Base-by-base conservation (phyloP, 2,113 vertebrate species). In the Prietella phreatophila region DNA sequence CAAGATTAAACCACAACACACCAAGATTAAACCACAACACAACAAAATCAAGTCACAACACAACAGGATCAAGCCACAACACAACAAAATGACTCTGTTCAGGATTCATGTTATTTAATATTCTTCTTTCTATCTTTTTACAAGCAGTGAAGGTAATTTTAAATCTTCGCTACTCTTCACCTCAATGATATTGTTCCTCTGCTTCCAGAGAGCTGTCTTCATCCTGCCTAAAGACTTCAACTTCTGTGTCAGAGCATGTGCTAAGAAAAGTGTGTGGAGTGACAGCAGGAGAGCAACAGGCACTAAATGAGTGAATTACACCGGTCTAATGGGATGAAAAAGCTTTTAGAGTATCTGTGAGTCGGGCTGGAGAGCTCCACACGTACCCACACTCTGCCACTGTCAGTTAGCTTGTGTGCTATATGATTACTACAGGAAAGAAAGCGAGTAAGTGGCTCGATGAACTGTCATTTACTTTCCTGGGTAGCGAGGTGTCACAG, bases 381-480 rank as follows among this genome's bases (percentile, higher is more conserved):
- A 11, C 42, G 33, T 55, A 84, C 42, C 50, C 85, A 89, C 27
- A 8, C 11, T 53, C 78, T 73, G 87, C 39, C 69, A 58, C 81
- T 87, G 90, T 87, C 90, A 86, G 84, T 86, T 88, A 80, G 76
- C 56, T n/a, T 84, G 76, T 87, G 84, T 65, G 87, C 84, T 85
- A 87, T 87, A 88, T 89, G 84, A 91, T 88, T 91, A 85, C 60
- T 84, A 81, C 81, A 75, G 82, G 84, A 67, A 69, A 86, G 87
- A 88, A 90, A 55, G n/a, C 5, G 36, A 81, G 56, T 82, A 82
- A 87, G 67, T 63, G 85, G 81, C 75, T 87, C 83, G 84, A 88
- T 91, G 82, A 84, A 88, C 88, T 91, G 82, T 88, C 87, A 91
- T 84, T 91, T 89, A 87, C 85, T 88, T 67, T 85, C 53, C 47